Evolutionary conservation across 2,888 invertebrate genomes (phyloP).

Genomic region (Neoscelio sp.): DNA sequence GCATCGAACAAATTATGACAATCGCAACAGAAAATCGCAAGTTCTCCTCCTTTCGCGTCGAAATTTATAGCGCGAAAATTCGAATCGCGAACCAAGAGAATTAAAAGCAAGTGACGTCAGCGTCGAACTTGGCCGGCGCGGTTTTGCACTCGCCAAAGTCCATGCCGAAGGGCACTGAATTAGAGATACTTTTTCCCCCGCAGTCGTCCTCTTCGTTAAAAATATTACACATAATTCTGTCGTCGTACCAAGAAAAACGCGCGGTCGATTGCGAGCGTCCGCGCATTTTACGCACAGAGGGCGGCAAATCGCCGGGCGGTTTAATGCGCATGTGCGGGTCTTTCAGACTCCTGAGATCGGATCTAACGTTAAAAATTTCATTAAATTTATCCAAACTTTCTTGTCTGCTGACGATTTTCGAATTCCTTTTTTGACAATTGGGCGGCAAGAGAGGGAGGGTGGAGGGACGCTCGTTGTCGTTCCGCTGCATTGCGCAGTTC

Average conservation of each 20-base stretch:
- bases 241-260: constrained; percentile 93
- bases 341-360: constrained; percentile 86
- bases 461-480: constrained; percentile 56
- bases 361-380: constrained; percentile 89
- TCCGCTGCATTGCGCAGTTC: constrained; percentile 69
- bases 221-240: constrained; percentile 91
- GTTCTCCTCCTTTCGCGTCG: too few species aligned
- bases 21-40: too few species aligned
- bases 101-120: constrained; percentile 79
- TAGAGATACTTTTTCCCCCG: constrained; percentile 77
- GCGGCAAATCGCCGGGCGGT: constrained; percentile 92
- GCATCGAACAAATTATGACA: too few species aligned
- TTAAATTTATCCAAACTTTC: constrained; percentile 90
- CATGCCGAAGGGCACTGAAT: constrained; percentile 80
- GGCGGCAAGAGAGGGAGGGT: constrained; percentile 60
- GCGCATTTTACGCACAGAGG: constrained; percentile 89
- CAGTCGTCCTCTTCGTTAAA: constrained; percentile 82
- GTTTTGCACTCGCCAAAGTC: constrained; percentile 75
- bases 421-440: constrained; percentile 69
- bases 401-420: constrained; percentile 85
- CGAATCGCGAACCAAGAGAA: too few species aligned
- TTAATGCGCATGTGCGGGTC: constrained; percentile 92
- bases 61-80: not conserved
- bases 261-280: constrained; percentile 87
- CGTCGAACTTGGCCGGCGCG: constrained; percentile 63